Percentiles rank a stretch among this genome's conserved stretches.
Conservation (phyloP, 2,113 vertebrate species). For the Collichthys lucidus region DNA sequence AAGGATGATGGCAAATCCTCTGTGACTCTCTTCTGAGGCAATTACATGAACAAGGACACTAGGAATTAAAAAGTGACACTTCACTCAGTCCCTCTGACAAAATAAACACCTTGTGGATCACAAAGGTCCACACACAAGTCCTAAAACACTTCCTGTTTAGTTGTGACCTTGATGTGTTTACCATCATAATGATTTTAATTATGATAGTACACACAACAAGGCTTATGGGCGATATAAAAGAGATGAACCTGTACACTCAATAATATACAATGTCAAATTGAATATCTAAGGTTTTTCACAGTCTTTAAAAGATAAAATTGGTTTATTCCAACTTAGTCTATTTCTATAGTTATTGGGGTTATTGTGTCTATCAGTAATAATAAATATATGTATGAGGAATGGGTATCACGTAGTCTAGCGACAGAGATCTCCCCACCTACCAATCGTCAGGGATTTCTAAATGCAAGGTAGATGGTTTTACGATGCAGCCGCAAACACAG, state of each 20-base stretch:
- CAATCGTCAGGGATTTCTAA: no score
- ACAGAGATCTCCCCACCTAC: no score
- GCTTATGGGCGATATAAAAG: not conserved
- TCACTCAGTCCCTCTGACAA: not conserved
- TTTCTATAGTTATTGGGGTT: not conserved
- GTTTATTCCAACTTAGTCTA: not conserved
- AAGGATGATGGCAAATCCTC: not conserved
- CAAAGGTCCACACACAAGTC: not conserved
- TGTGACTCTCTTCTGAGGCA: not conserved
- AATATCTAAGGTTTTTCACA: not conserved
- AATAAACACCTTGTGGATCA: not conserved
- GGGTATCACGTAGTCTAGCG: not conserved
- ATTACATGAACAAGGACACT: slow-evolving; percentile 1
- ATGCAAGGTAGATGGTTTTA: no score
- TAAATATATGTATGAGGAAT: not conserved
- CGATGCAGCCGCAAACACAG: no score
- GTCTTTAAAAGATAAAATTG: not conserved
- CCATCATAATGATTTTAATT: not conserved
- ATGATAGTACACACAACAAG: not conserved
- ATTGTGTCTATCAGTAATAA: not conserved
- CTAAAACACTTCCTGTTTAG: not conserved
- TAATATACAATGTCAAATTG: not conserved
- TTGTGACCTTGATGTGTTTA: not conserved
- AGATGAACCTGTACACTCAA: not conserved
- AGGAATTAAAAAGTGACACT: not conserved